Base-by-base conservation (phyloP, 2,797 vertebrate species). In the Neosalanx taihuensis region DNA sequence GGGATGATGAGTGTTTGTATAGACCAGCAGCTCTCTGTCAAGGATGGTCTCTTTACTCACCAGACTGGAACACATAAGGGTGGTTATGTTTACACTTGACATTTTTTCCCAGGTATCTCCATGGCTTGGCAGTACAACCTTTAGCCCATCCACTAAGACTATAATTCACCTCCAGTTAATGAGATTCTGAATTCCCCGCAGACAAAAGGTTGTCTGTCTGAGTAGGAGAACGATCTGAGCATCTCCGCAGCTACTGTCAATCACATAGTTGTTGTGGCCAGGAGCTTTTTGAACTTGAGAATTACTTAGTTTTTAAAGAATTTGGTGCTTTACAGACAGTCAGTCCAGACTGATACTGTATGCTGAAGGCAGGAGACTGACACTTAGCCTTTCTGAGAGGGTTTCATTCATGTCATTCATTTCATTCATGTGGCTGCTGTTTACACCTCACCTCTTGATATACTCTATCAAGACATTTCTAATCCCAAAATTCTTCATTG, bases 111-210 rank as follows among this genome's bases (percentile, higher is more conserved):
- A 67, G 71, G 60, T 73, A 64, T 69, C 66, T 69, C 66, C 30
- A 15, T 35, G 66, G 61, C 31, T 41, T 33, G 46, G 64, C 26
- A 30, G 1, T 18, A 31, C 70, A 56, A 69, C 51, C 68, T 69
- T 31, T 70, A 63, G 61, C 62, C 67, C 57, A n/a, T 18, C 37
- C 17, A 60, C n/a, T 23, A 10, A 35, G 62, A 60, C 10, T 29
- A 62, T 49, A 18, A 46, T 37, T 67, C 20, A 69, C 17, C 51
- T 15, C 46, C 29, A 3, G 31, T 46, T 70, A 59, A 70, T 75
- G 74, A 70, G 72, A 72, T 65, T 64, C 60, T 73, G 49, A 68
- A 69, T 71, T 58, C 79, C 58, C 20, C 9, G 12, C 51, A 69
- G 53, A 64, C 61, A 69, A 76, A 56, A 20, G 33, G 6, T 59